Base-by-base conservation (phyloP, 2,113 vertebrate species). In the Verasper variegatus region DNA sequence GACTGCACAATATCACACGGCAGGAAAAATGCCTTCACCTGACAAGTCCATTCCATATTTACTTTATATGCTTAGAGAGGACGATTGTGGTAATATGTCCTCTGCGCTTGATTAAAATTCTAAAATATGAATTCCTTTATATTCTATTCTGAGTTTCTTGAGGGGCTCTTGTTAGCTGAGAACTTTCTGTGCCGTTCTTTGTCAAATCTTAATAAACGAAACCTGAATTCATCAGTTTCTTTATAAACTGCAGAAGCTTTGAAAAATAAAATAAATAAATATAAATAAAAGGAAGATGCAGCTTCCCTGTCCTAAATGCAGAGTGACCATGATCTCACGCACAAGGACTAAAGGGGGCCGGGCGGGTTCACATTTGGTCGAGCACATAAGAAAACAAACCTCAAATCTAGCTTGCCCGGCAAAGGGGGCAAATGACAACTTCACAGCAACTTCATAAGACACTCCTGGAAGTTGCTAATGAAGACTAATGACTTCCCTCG, bases 401-500 rank as follows among this genome's bases (percentile, higher is more conserved):
- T 82, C 60, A 82, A 27, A 80, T 90, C 42, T 68, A 91, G 92
- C 74, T 87, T 85, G 80, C 80, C 87, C 88, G 91, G 89, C 88
- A 92, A 92, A 91, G 90, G 83, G 71, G 84, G 81, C 86, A 91
- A 91, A 94, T 89, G 89, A 93, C 92, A 92, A 92, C 90, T 94
- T 93, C 91, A 91, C 93, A 92, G 92, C 92, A 51, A 94, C 92
- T 94, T 94, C 91, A 92, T 94, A 93, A 95, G 90, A 91, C 92
- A 91, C 93, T 93, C 86, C 91, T 94, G 91, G 92, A 92, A 94
- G 89, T 91, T 93, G 92, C 93, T 95, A 95, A 95, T 95, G 93
- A 94, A 93, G 88, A 91, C 90, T 94, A 94, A 95, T 93, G 91
- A 93, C 90, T 92, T 91, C 88, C 91, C 86, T 90, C 78, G 70